phyloP scores from a whole-genome alignment of 2,797 vertebrate species.

The Lates japonicus region DNA sequence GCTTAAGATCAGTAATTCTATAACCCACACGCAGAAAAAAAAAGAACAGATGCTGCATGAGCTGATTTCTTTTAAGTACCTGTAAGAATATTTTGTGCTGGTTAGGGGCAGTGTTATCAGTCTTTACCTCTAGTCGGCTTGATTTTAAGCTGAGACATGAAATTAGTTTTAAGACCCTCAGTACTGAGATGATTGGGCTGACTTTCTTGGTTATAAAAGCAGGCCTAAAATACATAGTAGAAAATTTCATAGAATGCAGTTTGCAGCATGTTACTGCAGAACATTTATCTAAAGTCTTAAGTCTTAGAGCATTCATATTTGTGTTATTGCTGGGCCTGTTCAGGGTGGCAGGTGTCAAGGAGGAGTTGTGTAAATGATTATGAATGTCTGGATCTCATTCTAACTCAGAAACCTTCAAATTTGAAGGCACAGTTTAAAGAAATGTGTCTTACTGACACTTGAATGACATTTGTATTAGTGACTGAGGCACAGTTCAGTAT shows the following conservation, averaged over 20 bases:
- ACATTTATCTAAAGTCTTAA: conserved; percentile 5
- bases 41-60: neutral
- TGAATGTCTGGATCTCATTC: conserved; percentile 11
- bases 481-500: neutral
- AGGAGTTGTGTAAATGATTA: conserved; percentile 17
- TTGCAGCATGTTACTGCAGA: neutral
- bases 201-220: conserved; percentile 24
- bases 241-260: conserved; percentile 9
- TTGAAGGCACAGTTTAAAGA: neutral
- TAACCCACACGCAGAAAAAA: neutral
- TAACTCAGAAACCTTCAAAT: neutral
- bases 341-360: neutral
- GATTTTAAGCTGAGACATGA: conserved; percentile 7
- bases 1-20: neutral
- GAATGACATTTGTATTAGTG: neutral
- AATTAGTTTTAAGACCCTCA: conserved; percentile 12
- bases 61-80: neutral
- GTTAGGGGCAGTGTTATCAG: conserved; percentile 79
- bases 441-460: neutral
- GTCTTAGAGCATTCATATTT: neutral
- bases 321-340: conserved; percentile 10
- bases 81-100: conserved; percentile 47
- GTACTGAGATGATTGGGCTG: conserved; percentile 31
- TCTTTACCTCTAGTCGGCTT: neutral
- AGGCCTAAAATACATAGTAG: conserved; percentile 8